Conservation (phyloP, 2,113 vertebrate genomes). For the Syngnathus floridae region DNA sequence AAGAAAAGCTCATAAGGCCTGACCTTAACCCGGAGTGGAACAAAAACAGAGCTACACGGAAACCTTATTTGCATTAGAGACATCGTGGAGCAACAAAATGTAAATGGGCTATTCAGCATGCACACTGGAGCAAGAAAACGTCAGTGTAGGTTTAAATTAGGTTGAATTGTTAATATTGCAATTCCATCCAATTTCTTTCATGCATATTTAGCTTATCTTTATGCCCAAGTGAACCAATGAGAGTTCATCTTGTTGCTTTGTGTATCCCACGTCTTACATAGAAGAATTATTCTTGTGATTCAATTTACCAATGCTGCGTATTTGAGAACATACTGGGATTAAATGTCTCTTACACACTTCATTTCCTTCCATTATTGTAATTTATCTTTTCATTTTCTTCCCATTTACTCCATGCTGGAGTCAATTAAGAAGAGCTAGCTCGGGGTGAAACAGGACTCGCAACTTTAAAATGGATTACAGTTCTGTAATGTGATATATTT, state of each 20-base stretch:
- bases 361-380: slow-evolving; percentile 66
- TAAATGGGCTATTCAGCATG: slow-evolving; percentile 11
- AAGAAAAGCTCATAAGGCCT: slow-evolving; percentile 52
- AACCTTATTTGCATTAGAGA: slow-evolving; percentile 45
- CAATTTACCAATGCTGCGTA: slow-evolving; percentile 49
- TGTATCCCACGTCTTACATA: slow-evolving; percentile 13
- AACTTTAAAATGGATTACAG: slow-evolving; percentile 40
- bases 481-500: neutral
- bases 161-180: slow-evolving; percentile 6
- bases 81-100: slow-evolving; percentile 27
- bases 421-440: slow-evolving; percentile 59
- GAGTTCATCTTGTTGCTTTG: slow-evolving; percentile 5
- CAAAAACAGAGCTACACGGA: slow-evolving; percentile 28
- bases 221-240: slow-evolving; percentile 17
- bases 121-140: neutral
- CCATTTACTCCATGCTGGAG: slow-evolving; percentile 62
- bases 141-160: slow-evolving; percentile 6
- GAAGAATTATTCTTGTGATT: slow-evolving; percentile 45
- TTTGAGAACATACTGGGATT: slow-evolving; percentile 43
- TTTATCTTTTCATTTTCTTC: slow-evolving; percentile 69
- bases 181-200: neutral
- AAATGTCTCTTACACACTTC: slow-evolving; percentile 63
- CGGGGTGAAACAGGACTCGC: slow-evolving; percentile 45
- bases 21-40: slow-evolving; percentile 59
- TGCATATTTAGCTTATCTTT: neutral